Evolutionary conservation across 2,888 invertebrate genomes (phyloP).

Genomic region (Drosophila subsilvestris): DNA sequence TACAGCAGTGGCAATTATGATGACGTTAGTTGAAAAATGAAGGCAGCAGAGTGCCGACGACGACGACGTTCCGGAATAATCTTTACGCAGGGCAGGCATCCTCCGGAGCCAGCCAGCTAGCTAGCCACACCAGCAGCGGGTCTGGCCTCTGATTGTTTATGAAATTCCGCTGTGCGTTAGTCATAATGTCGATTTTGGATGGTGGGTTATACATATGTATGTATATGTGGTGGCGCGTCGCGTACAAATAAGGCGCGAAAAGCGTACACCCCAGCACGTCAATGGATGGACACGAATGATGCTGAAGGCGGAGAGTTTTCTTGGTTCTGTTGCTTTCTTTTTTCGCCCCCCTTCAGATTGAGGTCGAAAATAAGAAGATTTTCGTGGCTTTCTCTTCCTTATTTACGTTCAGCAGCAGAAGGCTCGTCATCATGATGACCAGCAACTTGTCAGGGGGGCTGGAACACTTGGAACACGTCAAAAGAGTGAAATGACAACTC

Average conservation of each 20-base stretch:
- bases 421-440: conserved; percentile 21
- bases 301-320: conserved; percentile 9
- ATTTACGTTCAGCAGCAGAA: conserved; percentile 23
- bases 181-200: conserved; percentile 52
- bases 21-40: conserved; percentile 32
- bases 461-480: conserved; percentile 20
- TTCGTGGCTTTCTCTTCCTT: conserved; percentile 38
- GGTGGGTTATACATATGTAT: conserved; percentile 2
- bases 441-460: conserved; percentile 21
- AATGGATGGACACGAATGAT: conserved; percentile 5
- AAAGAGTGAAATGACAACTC: conserved; percentile 16
- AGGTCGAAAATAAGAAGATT: conserved; percentile 47
- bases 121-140: conserved; percentile 8
- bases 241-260: conserved; percentile 77
- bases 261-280: conserved; percentile 33
- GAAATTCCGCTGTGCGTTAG: conserved; percentile 66
- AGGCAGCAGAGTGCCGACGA: neutral
- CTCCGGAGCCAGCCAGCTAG: conserved; percentile 31
- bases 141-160: conserved; percentile 58
- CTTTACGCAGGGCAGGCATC: conserved; percentile 49
- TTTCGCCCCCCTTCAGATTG: conserved; percentile 40
- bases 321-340: conserved; percentile 19
- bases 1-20: conserved; percentile 47
- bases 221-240: conserved; percentile 29
- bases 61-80: conserved; percentile 19